Conservation (phyloP, 2,888 invertebrate species). For the Amblyjoppa proteus region DNA sequence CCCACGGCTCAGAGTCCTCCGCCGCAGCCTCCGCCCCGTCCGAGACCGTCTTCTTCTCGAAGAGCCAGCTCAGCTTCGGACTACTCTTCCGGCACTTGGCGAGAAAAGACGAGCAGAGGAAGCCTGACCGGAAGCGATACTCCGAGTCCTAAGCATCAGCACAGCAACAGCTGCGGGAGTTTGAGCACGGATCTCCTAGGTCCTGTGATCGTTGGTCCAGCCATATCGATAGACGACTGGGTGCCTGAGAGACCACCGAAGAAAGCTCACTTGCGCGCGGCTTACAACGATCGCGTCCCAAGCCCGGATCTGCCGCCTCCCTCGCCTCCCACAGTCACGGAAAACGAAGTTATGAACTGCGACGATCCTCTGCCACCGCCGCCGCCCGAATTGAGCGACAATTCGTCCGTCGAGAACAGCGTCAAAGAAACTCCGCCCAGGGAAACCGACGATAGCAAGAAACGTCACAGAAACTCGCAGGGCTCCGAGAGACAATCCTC, state of each 20-base stretch:
- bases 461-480: slow-evolving; percentile 73
- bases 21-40: slow-evolving; percentile 85
- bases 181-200: slow-evolving; percentile 87
- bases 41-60: slow-evolving; percentile 85
- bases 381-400: slow-evolving; percentile 86
- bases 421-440: slow-evolving; percentile 75
- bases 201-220: slow-evolving; percentile 88
- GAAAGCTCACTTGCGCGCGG: slow-evolving; percentile 88
- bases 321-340: slow-evolving; percentile 88
- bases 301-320: slow-evolving; percentile 89
- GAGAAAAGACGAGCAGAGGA: slow-evolving; percentile 81
- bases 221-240: slow-evolving; percentile 89
- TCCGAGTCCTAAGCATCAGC: slow-evolving; percentile 85
- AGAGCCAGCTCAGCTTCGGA: slow-evolving; percentile 90
- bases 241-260: slow-evolving; percentile 92
- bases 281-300: slow-evolving; percentile 86
- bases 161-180: slow-evolving; percentile 88
- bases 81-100: slow-evolving; percentile 87
- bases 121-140: slow-evolving; percentile 68
- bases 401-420: slow-evolving; percentile 62
- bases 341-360: slow-evolving; percentile 87
- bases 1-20: slow-evolving; percentile 74
- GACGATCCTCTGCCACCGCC: slow-evolving; percentile 90
- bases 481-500: slow-evolving; percentile 79
- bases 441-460: slow-evolving; percentile 65